Percentiles rank a stretch among this genome's conserved stretches.
phyloP scores from a whole-genome alignment of 2,113 vertebrate genomes.

The Platysteira castanea region DNA sequence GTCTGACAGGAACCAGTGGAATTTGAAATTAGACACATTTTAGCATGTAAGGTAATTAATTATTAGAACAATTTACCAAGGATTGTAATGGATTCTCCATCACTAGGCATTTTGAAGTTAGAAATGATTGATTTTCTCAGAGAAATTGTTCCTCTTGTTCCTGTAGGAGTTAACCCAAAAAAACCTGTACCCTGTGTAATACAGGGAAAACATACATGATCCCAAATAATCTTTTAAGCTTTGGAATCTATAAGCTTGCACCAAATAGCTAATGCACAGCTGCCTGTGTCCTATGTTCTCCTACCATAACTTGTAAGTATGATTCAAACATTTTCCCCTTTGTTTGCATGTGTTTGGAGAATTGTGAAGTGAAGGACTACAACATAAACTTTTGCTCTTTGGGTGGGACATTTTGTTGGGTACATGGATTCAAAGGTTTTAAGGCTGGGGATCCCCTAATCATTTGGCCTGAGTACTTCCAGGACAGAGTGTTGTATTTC shows the following conservation, averaged over 20 bases:
- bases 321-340: neutral
- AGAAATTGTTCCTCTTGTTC: neutral
- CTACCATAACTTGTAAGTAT: neutral
- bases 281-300: neutral
- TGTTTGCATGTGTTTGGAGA: neutral
- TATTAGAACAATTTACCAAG: neutral
- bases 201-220: neutral
- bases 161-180: neutral
- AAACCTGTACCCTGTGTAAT: neutral
- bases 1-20: neutral
- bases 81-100: neutral
- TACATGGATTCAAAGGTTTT: neutral
- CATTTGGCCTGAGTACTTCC: neutral
- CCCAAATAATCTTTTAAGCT: neutral
- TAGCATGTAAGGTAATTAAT: constrained; percentile 9
- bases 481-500: neutral
- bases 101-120: neutral
- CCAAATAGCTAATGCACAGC: neutral
- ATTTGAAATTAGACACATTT: constrained; percentile 12
- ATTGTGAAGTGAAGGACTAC: neutral
- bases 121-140: constrained; percentile 2
- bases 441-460: neutral
- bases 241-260: neutral
- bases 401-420: neutral
- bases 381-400: neutral